Evolutionary conservation across 1,140 invertebrate species (phyloP).

Genomic region (Habropoda laboriosa): DNA sequence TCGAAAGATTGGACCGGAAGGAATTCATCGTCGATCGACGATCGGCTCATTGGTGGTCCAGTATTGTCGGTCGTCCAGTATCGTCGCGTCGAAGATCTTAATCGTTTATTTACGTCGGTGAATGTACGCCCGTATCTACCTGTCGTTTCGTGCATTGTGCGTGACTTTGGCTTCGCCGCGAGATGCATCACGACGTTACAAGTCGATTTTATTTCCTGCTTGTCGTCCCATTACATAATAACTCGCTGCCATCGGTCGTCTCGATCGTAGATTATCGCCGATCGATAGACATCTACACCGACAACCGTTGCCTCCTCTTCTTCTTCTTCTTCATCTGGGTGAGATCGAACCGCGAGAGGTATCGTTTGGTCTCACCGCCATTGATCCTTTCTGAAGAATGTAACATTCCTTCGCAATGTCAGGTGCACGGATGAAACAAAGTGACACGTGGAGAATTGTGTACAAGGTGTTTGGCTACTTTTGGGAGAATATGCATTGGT

Average conservation of each 20-base stretch:
- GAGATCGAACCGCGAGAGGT: constrained; percentile 17
- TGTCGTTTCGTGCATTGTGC: constrained; percentile 62
- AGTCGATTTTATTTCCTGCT: constrained; percentile 64
- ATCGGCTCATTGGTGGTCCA: constrained; percentile 66
- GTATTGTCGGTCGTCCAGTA: constrained; percentile 17
- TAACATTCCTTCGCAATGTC: constrained; percentile 24
- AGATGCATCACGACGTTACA: constrained; percentile 63
- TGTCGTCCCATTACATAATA: constrained; percentile 68
- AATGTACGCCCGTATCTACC: constrained; percentile 57
- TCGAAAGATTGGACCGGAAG: constrained; percentile 38
- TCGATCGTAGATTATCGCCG: constrained; percentile 60
- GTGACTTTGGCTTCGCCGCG: constrained; percentile 37
- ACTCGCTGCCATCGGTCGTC: constrained; percentile 53
- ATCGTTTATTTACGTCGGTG: constrained; percentile 70
- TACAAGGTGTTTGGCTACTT: too few species aligned
- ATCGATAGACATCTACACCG: constrained; percentile 66
- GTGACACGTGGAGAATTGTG: background rate
- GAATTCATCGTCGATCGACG: constrained; percentile 23
- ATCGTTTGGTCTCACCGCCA: constrained; percentile 60
- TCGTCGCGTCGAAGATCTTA: constrained; percentile 62
- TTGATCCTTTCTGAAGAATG: constrained; percentile 40
- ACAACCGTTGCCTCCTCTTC: constrained; percentile 55
- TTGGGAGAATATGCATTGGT: too few species aligned
- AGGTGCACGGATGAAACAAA: background rate
- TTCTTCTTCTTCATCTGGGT: background rate